Evolutionary conservation across 1,140 invertebrate genomes (phyloP).

Genomic region (Patella vulgata): DNA sequence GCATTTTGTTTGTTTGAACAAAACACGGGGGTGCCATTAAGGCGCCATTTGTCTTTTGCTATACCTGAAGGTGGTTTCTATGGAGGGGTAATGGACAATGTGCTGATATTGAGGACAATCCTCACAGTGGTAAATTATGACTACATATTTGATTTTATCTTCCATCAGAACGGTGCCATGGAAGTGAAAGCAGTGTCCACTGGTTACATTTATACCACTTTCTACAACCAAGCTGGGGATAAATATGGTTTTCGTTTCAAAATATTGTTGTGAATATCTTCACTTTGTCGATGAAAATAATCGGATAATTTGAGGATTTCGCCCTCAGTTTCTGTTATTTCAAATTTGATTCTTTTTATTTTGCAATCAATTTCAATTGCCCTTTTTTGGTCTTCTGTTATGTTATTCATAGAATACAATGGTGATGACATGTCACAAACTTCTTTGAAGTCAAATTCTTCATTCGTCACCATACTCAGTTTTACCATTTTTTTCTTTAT

Average conservation of each 20-base stretch:
- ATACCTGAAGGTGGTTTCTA: neutral
- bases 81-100: slow-evolving; percentile 36
- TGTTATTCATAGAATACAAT: no score
- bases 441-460: no score
- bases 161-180: slow-evolving; percentile 53
- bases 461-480: no score
- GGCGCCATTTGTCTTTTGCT: slow-evolving; percentile 24
- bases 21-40: slow-evolving; percentile 36
- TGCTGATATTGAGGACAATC: slow-evolving; percentile 42
- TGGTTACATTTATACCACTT: slow-evolving; percentile 45
- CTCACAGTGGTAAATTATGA: slow-evolving; percentile 48
- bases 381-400: no score
- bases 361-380: no score
- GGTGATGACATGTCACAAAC: no score
- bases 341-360: no score
- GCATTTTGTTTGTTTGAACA: slow-evolving; percentile 49
- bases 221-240: slow-evolving; percentile 17
- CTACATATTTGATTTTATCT: slow-evolving; percentile 55
- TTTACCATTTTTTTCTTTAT: no score
- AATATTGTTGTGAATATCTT: no score
- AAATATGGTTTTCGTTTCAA: slow-evolving; percentile 49
- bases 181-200: slow-evolving; percentile 45
- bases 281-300: no score
- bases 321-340: no score
- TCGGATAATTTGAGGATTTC: no score